These are phyloP conservation scores for Proterorhinus semilunaris DNA, from an alignment of 2,113 vertebrate species.

Conservation along the genomic window DNA sequence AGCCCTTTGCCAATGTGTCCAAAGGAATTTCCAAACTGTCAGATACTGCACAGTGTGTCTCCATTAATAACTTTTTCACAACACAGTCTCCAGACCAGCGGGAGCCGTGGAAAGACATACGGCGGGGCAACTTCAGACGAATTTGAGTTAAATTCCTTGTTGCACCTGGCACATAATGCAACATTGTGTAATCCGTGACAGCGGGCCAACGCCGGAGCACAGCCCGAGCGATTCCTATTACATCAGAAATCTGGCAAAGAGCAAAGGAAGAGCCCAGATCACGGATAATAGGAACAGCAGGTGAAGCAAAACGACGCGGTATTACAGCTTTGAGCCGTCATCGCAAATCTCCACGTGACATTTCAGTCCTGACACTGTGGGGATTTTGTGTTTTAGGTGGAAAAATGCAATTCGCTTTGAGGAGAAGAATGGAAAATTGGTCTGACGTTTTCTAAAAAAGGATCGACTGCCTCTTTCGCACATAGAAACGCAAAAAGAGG, in stretches of 20 bases:
- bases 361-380: neutral
- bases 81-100: slow-evolving; percentile 17
- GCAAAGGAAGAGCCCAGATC: slow-evolving; percentile 28
- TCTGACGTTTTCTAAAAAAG: too few species aligned
- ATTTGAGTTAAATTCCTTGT: slow-evolving; percentile 16
- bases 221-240: slow-evolving; percentile 37
- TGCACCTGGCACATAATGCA: slow-evolving; percentile 15
- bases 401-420: neutral
- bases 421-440: neutral
- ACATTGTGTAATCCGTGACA: slow-evolving; percentile 26
- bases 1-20: too few species aligned
- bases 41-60: neutral
- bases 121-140: slow-evolving; percentile 18
- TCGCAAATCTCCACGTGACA: neutral
- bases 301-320: slow-evolving; percentile 19
- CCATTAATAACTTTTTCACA: slow-evolving; percentile 13
- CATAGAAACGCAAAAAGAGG: too few species aligned
- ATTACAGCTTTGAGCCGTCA: slow-evolving; percentile 22
- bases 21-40: neutral
- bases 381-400: neutral
- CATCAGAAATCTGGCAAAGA: slow-evolving; percentile 40
- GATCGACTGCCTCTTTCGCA: too few species aligned
- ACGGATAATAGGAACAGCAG: slow-evolving; percentile 23
- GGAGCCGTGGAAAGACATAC: neutral
- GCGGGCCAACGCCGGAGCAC: slow-evolving; percentile 25